Percentiles rank a stretch among this genome's conserved stretches.
These are phyloP conservation scores for Athripsodes cinereus DNA, from an alignment of 2,888 invertebrate genomes.

Conservation along the genomic window DNA sequence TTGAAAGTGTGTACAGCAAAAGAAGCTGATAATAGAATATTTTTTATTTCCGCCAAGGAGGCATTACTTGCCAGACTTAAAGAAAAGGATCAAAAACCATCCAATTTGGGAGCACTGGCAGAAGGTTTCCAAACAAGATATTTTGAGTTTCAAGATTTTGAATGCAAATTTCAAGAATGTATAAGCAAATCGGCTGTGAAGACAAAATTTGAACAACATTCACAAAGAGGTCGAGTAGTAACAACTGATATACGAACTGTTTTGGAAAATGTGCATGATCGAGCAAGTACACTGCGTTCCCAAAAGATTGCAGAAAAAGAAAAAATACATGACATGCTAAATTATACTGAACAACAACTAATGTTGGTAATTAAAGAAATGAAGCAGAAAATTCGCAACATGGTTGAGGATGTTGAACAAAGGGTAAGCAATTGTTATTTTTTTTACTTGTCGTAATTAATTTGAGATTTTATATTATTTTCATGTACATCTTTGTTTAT, in stretches of 20 bases:
- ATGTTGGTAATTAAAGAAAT: conserved; percentile 83
- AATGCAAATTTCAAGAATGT: conserved; percentile 97
- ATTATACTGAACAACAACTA: conserved; percentile 83
- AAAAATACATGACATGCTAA: conserved; percentile 72
- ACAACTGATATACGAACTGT: conserved; percentile 60
- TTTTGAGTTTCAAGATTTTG: conserved; percentile 98
- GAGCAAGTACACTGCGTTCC: conserved; percentile 54
- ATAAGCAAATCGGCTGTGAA: conserved; percentile 96
- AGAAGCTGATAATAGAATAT: conserved; percentile 89
- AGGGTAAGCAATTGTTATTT: conserved; percentile 56
- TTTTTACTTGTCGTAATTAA: too few relatives aligned
- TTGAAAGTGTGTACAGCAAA: conserved; percentile 83
- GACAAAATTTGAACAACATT: conserved; percentile 98
- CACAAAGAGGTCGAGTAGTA: conserved; percentile 86
- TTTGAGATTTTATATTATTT: too few relatives aligned
- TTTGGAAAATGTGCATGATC: conserved; percentile 59
- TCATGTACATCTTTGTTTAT: too few relatives aligned
- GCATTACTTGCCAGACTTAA: conserved; percentile 63
- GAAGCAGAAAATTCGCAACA: conserved; percentile 90
- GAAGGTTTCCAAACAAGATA: conserved; percentile 93
- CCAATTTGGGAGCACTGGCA: conserved; percentile 59
- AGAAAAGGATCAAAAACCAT: conserved; percentile 44
- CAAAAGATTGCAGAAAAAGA: conserved; percentile 61
- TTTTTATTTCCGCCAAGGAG: conserved; percentile 98
- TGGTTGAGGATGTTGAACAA: conserved; percentile 95